These are phyloP conservation scores for Sarcophaga carnaria DNA, from an alignment of 2,888 invertebrate species.

Conservation along the genomic window DNA sequence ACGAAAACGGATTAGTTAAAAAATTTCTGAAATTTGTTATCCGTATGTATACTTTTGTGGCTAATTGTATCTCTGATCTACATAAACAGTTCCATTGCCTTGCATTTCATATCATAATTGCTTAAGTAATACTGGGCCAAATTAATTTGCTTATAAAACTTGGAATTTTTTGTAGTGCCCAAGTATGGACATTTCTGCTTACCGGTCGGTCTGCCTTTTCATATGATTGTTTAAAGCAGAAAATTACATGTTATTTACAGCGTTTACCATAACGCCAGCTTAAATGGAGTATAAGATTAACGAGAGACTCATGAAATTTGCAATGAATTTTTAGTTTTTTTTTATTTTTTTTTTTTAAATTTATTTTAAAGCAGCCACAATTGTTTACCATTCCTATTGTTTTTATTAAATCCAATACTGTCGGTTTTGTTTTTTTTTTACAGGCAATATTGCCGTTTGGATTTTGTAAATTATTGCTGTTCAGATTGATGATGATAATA, in stretches of 20 bases:
- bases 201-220: no score
- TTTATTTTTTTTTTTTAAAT: background rate
- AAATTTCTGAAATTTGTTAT: no score
- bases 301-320: slow-evolving; percentile 25
- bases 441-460: slow-evolving; percentile 25
- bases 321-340: slow-evolving; percentile 35
- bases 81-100: no score
- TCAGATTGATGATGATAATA: slow-evolving; percentile 29
- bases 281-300: slow-evolving; percentile 22
- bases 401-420: slow-evolving; percentile 30
- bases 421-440: background rate
- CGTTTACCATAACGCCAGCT: slow-evolving; percentile 13
- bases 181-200: slow-evolving; percentile 29
- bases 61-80: no score
- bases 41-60: no score
- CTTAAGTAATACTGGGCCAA: no score
- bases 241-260: slow-evolving; percentile 2
- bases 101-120: no score
- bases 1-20: no score
- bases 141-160: no score
- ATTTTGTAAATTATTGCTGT: slow-evolving; percentile 41
- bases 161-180: no score
- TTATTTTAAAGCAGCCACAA: slow-evolving; percentile 43
- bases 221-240: background rate
- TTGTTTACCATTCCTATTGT: slow-evolving; percentile 57